phyloP scores from a whole-genome alignment of 1,140 invertebrate species.

The Coelopa frigida region DNA sequence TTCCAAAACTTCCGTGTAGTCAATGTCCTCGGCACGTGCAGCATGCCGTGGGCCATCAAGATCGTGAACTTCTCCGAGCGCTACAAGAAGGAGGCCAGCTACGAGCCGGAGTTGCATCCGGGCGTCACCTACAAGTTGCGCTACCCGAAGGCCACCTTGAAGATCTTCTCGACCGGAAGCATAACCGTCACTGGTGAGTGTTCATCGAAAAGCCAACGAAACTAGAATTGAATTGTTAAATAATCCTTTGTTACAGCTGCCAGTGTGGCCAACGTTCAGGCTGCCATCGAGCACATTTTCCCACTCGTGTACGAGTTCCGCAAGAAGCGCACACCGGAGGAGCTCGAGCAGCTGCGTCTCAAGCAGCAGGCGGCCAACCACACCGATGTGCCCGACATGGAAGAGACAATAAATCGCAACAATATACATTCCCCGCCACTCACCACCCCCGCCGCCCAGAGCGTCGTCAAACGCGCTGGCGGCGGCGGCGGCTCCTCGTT shows the following conservation, averaged over 20 bases:
- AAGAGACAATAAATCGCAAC: conserved; percentile 11
- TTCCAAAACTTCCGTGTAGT: conserved; percentile 94
- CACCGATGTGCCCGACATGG: conserved; percentile 18
- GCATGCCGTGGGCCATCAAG: conserved; percentile 94
- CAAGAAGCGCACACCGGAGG: conserved; percentile 69
- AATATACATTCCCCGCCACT: no score
- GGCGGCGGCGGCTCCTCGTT: background rate
- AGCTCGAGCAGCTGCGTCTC: conserved; percentile 51
- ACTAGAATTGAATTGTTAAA: background rate
- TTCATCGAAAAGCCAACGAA: background rate
- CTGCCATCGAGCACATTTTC: conserved; percentile 90
- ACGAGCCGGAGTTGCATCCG: conserved; percentile 96
- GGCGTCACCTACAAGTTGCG: conserved; percentile 92
- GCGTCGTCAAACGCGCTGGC: background rate
- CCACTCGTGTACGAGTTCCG: conserved; percentile 87
- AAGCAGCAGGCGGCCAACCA: conserved; percentile 22
- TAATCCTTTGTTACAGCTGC: conserved; percentile 60
- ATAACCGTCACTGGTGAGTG: conserved; percentile 86
- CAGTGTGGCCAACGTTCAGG: conserved; percentile 77
- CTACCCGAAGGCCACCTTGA: conserved; percentile 86
- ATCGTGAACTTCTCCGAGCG: conserved; percentile 82
- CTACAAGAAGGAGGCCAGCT: conserved; percentile 77
- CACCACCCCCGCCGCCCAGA: conserved; percentile 15
- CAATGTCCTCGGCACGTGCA: conserved; percentile 95
- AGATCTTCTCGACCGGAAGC: conserved; percentile 97